Percentiles rank a stretch among this genome's conserved stretches.
phyloP scores from a whole-genome alignment of 2,888 invertebrate genomes.

The Philaethria dido region DNA sequence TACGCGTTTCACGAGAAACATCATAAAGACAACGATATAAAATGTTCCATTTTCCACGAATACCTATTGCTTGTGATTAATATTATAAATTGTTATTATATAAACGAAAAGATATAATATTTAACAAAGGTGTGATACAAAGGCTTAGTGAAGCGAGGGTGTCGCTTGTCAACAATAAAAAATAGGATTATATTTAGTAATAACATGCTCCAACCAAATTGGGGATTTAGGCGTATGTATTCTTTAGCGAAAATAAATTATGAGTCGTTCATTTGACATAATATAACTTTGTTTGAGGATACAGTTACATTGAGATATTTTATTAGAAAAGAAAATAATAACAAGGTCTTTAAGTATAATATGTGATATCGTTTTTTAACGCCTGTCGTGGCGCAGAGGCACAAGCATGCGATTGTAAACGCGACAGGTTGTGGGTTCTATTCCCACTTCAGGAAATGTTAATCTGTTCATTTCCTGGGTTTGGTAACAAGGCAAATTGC shows the following conservation, averaged over 20 bases:
- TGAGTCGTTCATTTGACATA: conserved; percentile 6
- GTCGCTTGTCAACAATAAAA: conserved; percentile 19
- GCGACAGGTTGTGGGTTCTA: too few species aligned
- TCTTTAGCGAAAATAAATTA: conserved; percentile 65
- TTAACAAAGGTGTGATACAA: conserved; percentile 16
- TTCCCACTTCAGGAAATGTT: too few species aligned
- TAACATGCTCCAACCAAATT: conserved; percentile 69
- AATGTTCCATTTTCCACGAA: neutral
- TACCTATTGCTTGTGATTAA: neutral
- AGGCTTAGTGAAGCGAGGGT: conserved; percentile 12
- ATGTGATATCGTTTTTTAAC: too few species aligned
- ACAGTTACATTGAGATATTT: neutral
- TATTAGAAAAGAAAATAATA: too few species aligned
- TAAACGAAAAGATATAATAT: neutral
- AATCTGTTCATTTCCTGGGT: too few species aligned
- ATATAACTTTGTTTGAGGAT: neutral
- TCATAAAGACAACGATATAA: neutral
- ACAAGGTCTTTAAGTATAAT: neutral
- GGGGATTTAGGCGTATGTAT: conserved; percentile 76
- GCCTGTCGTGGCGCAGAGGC: too few species aligned
- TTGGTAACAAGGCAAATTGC: too few species aligned
- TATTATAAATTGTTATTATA: neutral
- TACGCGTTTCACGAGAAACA: too few species aligned
- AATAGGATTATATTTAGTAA: conserved; percentile 16
- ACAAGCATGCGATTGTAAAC: too few species aligned